Evolutionary conservation across 2,113 vertebrate genomes (phyloP).

Genomic region (Malurus melanocephalus): DNA sequence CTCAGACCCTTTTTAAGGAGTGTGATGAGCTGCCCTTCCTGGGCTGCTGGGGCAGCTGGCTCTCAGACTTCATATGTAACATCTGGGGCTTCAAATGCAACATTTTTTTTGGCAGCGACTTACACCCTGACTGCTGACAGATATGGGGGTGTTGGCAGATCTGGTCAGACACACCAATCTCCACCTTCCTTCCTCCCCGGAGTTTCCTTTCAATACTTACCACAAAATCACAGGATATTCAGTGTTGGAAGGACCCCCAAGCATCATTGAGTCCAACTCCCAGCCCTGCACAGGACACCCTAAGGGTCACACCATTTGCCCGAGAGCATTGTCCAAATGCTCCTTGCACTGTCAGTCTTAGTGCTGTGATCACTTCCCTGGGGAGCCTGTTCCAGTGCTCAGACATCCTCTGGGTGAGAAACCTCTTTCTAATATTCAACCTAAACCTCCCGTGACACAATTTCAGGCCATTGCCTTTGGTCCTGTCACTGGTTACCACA

Average conservation of each 20-base stretch:
- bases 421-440: not conserved
- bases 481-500: not conserved
- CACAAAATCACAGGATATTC: not conserved
- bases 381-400: not conserved
- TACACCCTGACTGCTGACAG: not conserved
- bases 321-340: not conserved
- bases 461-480: not conserved
- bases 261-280: not conserved
- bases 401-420: not conserved
- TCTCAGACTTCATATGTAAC: not conserved
- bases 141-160: not conserved
- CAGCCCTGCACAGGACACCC: not conserved
- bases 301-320: not conserved
- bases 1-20: not conserved
- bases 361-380: not conserved
- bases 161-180: not conserved
- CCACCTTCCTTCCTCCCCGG: not conserved
- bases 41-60: not conserved
- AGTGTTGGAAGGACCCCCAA: not conserved
- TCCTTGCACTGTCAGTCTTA: not conserved
- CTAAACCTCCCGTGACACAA: not conserved
- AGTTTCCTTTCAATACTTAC: not conserved
- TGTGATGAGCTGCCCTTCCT: not conserved
- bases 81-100: not conserved
- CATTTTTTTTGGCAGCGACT: fast-evolving